Conservation (phyloP, 2,888 invertebrate genomes). For the Pheosia tremula region DNA sequence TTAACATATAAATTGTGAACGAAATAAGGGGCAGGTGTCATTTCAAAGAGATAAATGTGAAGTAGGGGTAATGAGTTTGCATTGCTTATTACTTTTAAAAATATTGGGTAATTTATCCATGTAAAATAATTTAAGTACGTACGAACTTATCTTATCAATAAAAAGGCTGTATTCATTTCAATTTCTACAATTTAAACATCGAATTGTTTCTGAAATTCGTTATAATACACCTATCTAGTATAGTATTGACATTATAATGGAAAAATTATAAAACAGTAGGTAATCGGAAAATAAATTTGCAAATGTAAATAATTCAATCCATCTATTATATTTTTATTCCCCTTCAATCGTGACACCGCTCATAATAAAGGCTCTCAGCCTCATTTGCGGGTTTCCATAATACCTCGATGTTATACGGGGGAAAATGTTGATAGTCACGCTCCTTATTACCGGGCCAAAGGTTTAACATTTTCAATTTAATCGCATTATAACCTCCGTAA, state of each 20-base stretch:
- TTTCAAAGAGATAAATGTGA: conserved; percentile 2
- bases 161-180: too few relatives aligned
- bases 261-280: neutral
- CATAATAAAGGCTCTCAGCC: conserved; percentile 45
- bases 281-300: conserved; percentile 29
- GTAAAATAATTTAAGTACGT: too few relatives aligned
- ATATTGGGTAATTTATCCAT: too few relatives aligned
- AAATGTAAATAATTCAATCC: conserved; percentile 41
- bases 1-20: conserved; percentile 5
- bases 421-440: conserved; percentile 77
- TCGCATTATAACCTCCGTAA: conserved; percentile 71
- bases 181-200: too few relatives aligned
- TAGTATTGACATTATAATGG: too few relatives aligned
- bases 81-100: too few relatives aligned
- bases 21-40: neutral
- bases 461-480: conserved; percentile 77
- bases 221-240: too few relatives aligned
- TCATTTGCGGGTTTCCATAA: conserved; percentile 51
- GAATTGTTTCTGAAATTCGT: too few relatives aligned
- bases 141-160: too few relatives aligned
- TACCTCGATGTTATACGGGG: conserved; percentile 72
- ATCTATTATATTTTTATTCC: conserved; percentile 43
- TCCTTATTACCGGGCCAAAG: conserved; percentile 70
- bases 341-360: conserved; percentile 43
- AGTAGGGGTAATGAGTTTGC: neutral